Evolutionary conservation across 2,888 invertebrate genomes (phyloP), one percentile per base, ranked within the genome.

Genomic region (Scaptodrosophila latifasciaeformis): DNA sequence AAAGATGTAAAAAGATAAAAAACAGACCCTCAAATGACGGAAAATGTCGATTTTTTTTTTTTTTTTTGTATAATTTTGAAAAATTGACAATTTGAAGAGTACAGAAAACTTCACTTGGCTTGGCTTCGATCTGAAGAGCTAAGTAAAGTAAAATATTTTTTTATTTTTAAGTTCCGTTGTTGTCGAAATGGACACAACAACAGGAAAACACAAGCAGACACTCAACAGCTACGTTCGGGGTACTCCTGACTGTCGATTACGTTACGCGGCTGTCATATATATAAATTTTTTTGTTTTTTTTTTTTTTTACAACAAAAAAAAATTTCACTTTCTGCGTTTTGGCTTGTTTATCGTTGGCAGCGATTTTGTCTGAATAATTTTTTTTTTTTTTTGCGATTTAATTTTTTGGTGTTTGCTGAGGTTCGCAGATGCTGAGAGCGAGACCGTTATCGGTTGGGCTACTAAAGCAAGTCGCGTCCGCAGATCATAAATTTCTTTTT

Each of bases 401-500:
- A n/a, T 24, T 17, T 39, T 17, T 24, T 24, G 10, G 18, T 40
- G n/a, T 21, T 40, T 40, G 12, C 21, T 24, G 10, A 10, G 19
- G n/a, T 21, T 40, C 21, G 12, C 21, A 21, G 40, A 40, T 19
- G 40, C 40, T 40, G 40, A 7, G n/a, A 7, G 31, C 10, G 31
- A n/a, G n/a, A n/a, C 21, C 21, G 40, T 40, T 40, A 40, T 40
- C 15, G 15, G 40, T 12, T 40, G 40, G 21, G n/a, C 21, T 24
- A 12, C 40, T 24, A 40, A 21, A n/a, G 19, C 40, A n/a, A 60
- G 60, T 54, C 50, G 59, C 65, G 65, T 68, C 77, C 46, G 49
- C 50, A 37, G 43, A 27, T 24, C 27, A 47, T 55, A 71, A 77
- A 79, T 81, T 77, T 77, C 81, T 81, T 79, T 81, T 77, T 76